These are phyloP conservation scores for Decapterus maruadsi DNA, from an alignment of 2,797 vertebrate genomes.

Conservation along the genomic window DNA sequence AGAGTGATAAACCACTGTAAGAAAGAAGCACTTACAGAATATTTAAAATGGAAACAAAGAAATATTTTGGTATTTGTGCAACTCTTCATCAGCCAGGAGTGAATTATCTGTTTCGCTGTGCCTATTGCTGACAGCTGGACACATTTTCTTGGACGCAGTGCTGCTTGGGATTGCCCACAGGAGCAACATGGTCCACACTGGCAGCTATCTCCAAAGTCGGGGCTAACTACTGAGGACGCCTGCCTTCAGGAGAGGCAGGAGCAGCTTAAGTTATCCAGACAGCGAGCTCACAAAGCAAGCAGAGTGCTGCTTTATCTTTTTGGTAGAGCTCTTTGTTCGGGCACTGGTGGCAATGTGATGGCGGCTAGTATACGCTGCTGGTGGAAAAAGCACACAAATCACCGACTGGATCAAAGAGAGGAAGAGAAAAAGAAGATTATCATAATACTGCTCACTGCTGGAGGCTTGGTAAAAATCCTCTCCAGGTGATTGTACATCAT, in stretches of 20 bases:
- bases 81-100: not conserved
- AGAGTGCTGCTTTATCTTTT: not conserved
- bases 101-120: not conserved
- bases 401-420: constrained; percentile 3
- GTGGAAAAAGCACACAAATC: constrained; percentile 8
- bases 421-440: not conserved
- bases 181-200: not conserved
- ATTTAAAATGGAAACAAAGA: not conserved
- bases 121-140: not conserved
- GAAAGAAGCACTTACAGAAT: not conserved
- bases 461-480: constrained; percentile 15
- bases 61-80: not conserved
- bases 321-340: not conserved
- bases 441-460: constrained; percentile 15
- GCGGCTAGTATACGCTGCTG: not conserved
- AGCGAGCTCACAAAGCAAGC: not conserved
- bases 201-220: not conserved
- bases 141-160: constrained; percentile 4
- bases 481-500: constrained; percentile 14
- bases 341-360: not conserved
- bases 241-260: not conserved
- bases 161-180: not conserved
- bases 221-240: constrained; percentile 1
- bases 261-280: constrained; percentile 2
- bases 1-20: not conserved